phyloP scores from a whole-genome alignment of 2,797 vertebrate genomes.

The Periophthalmus magnuspinnatus region DNA sequence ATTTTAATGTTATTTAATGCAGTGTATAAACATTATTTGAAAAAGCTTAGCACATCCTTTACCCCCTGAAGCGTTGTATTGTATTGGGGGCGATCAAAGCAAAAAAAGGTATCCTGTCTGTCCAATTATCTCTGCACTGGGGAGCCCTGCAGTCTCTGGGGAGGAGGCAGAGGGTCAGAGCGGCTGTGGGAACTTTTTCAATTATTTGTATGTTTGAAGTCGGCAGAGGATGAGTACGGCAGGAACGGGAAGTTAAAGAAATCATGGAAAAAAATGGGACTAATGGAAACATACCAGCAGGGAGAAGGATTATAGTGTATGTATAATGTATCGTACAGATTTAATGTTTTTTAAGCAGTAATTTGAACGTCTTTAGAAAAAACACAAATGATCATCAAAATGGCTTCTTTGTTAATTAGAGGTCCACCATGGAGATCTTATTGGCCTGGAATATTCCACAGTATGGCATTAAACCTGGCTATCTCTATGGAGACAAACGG shows the following conservation, averaged over 20 bases:
- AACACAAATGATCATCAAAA: background rate
- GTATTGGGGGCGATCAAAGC: conserved; percentile 55
- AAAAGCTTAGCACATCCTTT: conserved; percentile 16
- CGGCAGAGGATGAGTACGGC: conserved; percentile 19
- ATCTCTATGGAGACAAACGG: background rate
- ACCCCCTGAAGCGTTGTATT: conserved; percentile 34
- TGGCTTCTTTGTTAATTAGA: background rate
- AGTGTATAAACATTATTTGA: background rate
- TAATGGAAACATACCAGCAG: conserved; percentile 17
- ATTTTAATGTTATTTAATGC: background rate
- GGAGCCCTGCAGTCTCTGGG: conserved; percentile 52
- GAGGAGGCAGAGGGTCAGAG: conserved; percentile 58
- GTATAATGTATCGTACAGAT: background rate
- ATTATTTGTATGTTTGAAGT: conserved; percentile 67
- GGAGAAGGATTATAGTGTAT: background rate
- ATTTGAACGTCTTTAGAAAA: background rate
- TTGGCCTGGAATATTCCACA: too few relatives aligned
- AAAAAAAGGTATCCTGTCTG: conserved; percentile 64
- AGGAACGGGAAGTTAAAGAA: conserved; percentile 27
- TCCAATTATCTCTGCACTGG: conserved; percentile 67
- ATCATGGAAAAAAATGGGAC: conserved; percentile 21
- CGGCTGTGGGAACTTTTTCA: conserved; percentile 73
- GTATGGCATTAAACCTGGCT: background rate
- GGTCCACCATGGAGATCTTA: background rate
- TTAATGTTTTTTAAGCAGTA: background rate